A percentile compares a stretch with the other conserved stretches of the same genome.
Conservation (phyloP, 2,888 invertebrate genomes). For the Nemapogon koenigi region DNA sequence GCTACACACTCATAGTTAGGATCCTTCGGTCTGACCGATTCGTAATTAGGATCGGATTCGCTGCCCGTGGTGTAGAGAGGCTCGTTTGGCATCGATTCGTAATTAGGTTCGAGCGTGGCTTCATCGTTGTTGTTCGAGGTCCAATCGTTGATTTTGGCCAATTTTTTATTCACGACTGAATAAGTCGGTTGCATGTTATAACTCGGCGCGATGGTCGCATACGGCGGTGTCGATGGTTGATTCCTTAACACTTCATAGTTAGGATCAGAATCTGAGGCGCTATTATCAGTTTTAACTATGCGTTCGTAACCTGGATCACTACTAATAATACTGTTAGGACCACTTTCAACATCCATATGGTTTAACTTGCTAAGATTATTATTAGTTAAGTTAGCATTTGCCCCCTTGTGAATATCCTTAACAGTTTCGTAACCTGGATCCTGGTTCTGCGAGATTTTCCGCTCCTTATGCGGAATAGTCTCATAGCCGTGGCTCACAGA, state of each 20-base stretch:
- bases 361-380: slow-evolving; percentile 39
- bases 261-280: slow-evolving; percentile 72
- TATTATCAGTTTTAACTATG: slow-evolving; percentile 52
- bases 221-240: slow-evolving; percentile 55
- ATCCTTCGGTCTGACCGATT: slow-evolving; percentile 71
- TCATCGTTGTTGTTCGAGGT: slow-evolving; percentile 57
- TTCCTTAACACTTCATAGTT: slow-evolving; percentile 80
- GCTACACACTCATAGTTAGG: slow-evolving; percentile 75
- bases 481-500: slow-evolving; percentile 66
- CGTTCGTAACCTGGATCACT: slow-evolving; percentile 79
- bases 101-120: slow-evolving; percentile 72
- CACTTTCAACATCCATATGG: slow-evolving; percentile 48
- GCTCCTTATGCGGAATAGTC: slow-evolving; percentile 55
- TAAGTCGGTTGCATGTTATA: slow-evolving; percentile 57
- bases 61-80: slow-evolving; percentile 72
- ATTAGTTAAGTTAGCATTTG: slow-evolving; percentile 24
- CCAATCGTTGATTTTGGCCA: slow-evolving; percentile 59
- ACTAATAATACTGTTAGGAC: slow-evolving; percentile 65
- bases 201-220: slow-evolving; percentile 51
- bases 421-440: slow-evolving; percentile 73
- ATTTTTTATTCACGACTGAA: slow-evolving; percentile 63
- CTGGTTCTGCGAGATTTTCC: slow-evolving; percentile 45
- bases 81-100: slow-evolving; percentile 75
- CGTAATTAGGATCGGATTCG: slow-evolving; percentile 77
- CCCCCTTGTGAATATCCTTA: slow-evolving; percentile 37